Base-by-base conservation (phyloP, 2,888 invertebrate genomes). In the Chymomyza procnemis region DNA sequence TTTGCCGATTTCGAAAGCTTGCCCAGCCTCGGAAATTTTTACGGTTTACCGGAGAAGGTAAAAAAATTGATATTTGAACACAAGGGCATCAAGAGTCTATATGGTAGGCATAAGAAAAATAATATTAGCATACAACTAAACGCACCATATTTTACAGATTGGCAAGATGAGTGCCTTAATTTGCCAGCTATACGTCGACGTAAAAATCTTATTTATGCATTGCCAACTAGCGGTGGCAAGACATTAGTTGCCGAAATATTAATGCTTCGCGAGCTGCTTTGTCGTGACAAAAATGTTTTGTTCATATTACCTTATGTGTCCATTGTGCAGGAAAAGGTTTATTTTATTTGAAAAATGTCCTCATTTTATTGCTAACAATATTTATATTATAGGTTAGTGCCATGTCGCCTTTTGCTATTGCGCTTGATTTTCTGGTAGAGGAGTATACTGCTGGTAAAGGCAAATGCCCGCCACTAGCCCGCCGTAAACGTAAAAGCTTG, bases 151-250 rank as follows among this genome's bases (percentile, higher is more conserved):
- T n/a, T 61, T 91, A 19, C 86, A 97, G 98, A 96, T 77, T 99
- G 99, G 99, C 99, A 99, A 92, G 93, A 96, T 79, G 97, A 98
- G 91, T 99, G 98, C 89, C 92, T 99, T 4, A 94, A 93, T 69
- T 92, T 97, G 47, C 93, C 94, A n/a, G 95, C 96, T 2, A 92
- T 97, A 22, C 91, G 92, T 67, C 90, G 93, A 12, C 93, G 95
- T 50, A 93, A 92, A 74, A 99, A 99, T 92, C 92, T 99, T 54
- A 95, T 99, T 69, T 97, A 98, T 88, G 96, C 97, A 0, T 90
- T 99, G 52, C 99, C 99, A 0, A 99, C 99, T 0, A 98, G 98
- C 88, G 99, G 99, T 1, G 99, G 99, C 0, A 99, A 99, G 92
- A 99, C 99, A 1, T 92, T 99, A 30, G 98, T 99, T 12, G 98